Percentiles rank a stretch among this genome's conserved stretches.
phyloP scores from a whole-genome alignment of 2,888 invertebrate species.

The Lasioglossum calceatum region DNA sequence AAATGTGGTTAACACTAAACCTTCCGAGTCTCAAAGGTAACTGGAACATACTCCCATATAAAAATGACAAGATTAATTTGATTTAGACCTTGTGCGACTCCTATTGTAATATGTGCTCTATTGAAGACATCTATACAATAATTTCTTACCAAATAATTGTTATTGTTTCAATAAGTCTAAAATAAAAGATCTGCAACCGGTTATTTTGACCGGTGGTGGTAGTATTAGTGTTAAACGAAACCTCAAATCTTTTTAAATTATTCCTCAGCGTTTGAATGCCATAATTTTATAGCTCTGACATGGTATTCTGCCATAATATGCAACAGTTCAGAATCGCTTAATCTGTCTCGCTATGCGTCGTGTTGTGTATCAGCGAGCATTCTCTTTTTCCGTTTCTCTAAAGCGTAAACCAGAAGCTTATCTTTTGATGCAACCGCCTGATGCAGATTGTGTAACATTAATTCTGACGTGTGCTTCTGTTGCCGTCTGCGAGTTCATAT shows the following conservation, averaged over 20 bases:
- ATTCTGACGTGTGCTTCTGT: background rate
- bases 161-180: too few relatives aligned
- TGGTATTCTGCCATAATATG: background rate
- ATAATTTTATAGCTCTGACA: background rate
- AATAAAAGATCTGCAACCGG: too few relatives aligned
- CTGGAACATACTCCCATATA: too few relatives aligned
- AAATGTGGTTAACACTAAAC: too few relatives aligned
- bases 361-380: background rate
- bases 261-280: background rate
- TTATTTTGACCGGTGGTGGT: too few relatives aligned
- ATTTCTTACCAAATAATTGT: too few relatives aligned
- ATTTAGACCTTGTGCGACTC: too few relatives aligned
- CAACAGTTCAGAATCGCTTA: background rate
- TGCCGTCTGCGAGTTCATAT: background rate
- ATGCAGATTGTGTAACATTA: constrained; percentile 10
- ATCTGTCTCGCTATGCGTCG: background rate
- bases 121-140: too few relatives aligned
- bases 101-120: too few relatives aligned
- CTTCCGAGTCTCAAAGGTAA: too few relatives aligned
- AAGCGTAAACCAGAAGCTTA: background rate
- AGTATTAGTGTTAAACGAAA: too few relatives aligned
- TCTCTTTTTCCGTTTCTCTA: background rate
- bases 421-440: background rate
- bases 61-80: too few relatives aligned
- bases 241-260: background rate